Conservation (phyloP, 2,797 vertebrate genomes). For the Heliangelus exortis region DNA sequence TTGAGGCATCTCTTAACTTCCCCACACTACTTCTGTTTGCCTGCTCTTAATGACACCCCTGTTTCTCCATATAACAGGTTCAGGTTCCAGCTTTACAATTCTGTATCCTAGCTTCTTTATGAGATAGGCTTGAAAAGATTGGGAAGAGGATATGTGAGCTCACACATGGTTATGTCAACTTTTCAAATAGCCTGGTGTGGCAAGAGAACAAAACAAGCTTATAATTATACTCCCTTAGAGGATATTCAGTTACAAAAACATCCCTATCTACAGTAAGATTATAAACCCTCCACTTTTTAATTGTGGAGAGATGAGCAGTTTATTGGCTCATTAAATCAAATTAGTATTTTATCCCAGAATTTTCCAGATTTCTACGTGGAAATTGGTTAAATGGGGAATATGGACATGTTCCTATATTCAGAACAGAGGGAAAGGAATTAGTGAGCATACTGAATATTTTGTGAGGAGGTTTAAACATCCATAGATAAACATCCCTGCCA, state of each 20-base stretch:
- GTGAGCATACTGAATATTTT: background rate
- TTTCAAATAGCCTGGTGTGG: background rate
- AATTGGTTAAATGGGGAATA: background rate
- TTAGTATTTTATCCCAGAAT: background rate
- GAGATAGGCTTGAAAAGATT: background rate
- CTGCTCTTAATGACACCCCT: background rate
- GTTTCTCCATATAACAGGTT: background rate
- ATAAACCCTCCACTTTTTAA: background rate
- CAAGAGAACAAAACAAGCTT: background rate
- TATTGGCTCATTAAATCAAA: slow-evolving; percentile 3
- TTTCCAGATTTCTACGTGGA: slow-evolving; percentile 12
- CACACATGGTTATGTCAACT: background rate
- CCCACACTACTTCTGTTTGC: background rate
- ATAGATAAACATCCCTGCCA: background rate
- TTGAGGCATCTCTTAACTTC: background rate
- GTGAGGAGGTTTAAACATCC: background rate
- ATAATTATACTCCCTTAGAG: background rate
- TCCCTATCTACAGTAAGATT: background rate
- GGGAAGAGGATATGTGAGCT: background rate
- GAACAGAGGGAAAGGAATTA: slow-evolving; percentile 44
- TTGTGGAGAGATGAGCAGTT: background rate
- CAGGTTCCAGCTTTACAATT: background rate
- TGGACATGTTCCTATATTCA: background rate
- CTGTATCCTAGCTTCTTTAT: background rate
- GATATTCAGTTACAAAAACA: background rate